Percentiles rank a stretch among this genome's conserved stretches.
Evolutionary conservation across 1,140 invertebrate species (phyloP).

Genomic region (Aphis gossypii): DNA sequence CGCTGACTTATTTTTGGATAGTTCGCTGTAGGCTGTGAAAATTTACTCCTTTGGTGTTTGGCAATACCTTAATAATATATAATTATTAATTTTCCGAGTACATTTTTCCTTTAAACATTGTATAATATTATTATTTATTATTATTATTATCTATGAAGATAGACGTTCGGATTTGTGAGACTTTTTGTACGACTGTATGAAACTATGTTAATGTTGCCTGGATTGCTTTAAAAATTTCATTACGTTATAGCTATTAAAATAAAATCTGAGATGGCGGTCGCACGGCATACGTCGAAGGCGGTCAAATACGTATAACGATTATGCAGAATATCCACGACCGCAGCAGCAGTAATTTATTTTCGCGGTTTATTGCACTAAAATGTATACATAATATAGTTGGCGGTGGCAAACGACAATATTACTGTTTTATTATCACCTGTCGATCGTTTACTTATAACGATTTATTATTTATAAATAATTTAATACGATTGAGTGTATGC

Average conservation of each 20-base stretch:
- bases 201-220: too few relatives aligned
- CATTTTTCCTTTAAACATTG: too few relatives aligned
- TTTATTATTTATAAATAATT: neutral
- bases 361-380: neutral
- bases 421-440: neutral
- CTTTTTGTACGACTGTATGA: too few relatives aligned
- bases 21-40: too few relatives aligned
- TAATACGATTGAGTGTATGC: neutral
- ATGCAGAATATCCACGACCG: neutral
- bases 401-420: neutral
- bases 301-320: neutral
- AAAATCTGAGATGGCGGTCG: neutral
- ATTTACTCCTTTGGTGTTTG: too few relatives aligned
- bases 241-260: neutral
- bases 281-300: too few relatives aligned
- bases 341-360: neutral
- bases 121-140: too few relatives aligned
- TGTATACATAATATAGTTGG: neutral
- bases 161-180: neutral
- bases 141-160: too few relatives aligned
- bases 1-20: too few relatives aligned
- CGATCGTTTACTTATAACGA: neutral
- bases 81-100: too few relatives aligned
- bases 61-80: too few relatives aligned
- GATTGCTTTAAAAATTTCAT: neutral